Conservation (phyloP, 2,113 vertebrate species). For the Mustela lutreola region DNA sequence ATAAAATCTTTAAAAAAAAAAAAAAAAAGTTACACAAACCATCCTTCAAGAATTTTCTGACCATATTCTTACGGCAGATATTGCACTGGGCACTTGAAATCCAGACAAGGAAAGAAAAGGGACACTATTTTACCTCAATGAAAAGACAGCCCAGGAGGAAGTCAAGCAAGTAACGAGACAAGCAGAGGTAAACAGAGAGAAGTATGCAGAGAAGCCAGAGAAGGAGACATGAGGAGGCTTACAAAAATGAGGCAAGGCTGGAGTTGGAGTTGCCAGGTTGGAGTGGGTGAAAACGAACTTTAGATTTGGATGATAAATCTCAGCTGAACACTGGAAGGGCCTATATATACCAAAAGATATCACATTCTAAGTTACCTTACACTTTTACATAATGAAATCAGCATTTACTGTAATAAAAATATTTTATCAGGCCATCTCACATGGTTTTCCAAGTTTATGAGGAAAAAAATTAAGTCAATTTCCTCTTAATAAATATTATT, state of each 20-base stretch:
- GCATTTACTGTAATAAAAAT: conserved; percentile 44
- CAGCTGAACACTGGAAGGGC: neutral
- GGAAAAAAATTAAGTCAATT: conserved; percentile 70
- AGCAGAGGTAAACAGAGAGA: neutral
- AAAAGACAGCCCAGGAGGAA: neutral
- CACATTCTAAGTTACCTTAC: neutral
- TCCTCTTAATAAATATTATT: conserved; percentile 59
- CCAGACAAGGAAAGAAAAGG: neutral
- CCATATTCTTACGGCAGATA: neutral
- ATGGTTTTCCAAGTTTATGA: conserved; percentile 52
- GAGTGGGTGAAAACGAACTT: neutral
- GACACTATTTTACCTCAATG: neutral
- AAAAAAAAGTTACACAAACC: neutral
- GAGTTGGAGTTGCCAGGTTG: neutral
- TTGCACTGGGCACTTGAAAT: neutral
- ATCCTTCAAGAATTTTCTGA: neutral
- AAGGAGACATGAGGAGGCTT: neutral
- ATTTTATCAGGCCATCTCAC: conserved; percentile 32
- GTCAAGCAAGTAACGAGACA: neutral
- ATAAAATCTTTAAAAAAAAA: too few species aligned
- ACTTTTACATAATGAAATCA: conserved; percentile 47
- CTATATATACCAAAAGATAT: neutral
- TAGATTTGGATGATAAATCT: neutral
- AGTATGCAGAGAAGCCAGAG: neutral
- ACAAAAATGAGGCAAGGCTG: neutral